Percentiles rank a stretch among this genome's conserved stretches.
These are phyloP conservation scores for Sinocyclocheilus rhinocerous DNA, from an alignment of 2,113 vertebrate genomes.

Conservation along the genomic window DNA sequence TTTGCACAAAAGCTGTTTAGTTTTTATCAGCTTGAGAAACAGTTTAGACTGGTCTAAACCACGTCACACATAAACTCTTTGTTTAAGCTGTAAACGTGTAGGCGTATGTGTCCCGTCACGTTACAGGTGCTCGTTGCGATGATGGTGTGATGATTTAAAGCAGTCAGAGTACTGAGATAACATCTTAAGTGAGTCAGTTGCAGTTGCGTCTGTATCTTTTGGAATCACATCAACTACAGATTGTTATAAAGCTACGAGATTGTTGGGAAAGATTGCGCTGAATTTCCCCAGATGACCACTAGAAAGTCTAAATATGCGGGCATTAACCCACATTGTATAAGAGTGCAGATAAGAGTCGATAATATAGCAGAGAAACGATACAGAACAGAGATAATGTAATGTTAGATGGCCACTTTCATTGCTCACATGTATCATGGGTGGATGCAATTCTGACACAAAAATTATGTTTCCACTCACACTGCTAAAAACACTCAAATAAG, in stretches of 20 bases:
- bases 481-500: constrained; percentile 62
- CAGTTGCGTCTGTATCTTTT: constrained; percentile 35
- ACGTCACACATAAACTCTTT: constrained; percentile 18
- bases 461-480: constrained; percentile 19
- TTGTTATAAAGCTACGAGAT: constrained; percentile 33
- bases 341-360: constrained; percentile 3
- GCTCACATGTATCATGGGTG: constrained; percentile 17
- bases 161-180: constrained; percentile 38
- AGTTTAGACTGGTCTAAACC: background rate
- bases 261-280: constrained; percentile 19
- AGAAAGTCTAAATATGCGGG: constrained; percentile 24
- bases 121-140: constrained; percentile 12
- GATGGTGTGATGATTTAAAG: constrained; percentile 32
- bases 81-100: constrained; percentile 15
- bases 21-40: constrained; percentile 32
- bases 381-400: constrained; percentile 18
- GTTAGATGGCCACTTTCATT: constrained; percentile 49
- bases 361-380: constrained; percentile 10
- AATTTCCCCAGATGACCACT: constrained; percentile 32
- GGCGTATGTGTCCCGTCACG: background rate
- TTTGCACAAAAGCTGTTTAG: background rate
- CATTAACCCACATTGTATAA: constrained; percentile 43
- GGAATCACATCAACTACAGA: constrained; percentile 24
- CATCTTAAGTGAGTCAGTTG: constrained; percentile 38
- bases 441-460: constrained; percentile 45